phyloP scores from a whole-genome alignment of 2,113 vertebrate species.

The Rhinopomastus cyanomelas region DNA sequence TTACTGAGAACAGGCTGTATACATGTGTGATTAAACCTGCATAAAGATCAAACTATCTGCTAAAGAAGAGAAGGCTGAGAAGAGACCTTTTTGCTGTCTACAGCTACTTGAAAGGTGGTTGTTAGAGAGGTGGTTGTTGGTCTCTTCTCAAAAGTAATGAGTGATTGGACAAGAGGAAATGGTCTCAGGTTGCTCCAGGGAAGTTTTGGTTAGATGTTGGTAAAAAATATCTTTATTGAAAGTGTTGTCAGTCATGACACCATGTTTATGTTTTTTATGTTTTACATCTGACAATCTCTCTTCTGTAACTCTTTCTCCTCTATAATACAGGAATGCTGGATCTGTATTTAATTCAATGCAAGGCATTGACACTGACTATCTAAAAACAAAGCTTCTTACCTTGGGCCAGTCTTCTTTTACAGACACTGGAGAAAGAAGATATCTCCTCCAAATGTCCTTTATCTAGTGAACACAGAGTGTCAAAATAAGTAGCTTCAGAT shows the following conservation, averaged over 20 bases:
- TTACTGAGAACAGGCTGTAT: not conserved
- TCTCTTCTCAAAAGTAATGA: no score
- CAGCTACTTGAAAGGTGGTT: no score
- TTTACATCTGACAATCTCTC: not conserved
- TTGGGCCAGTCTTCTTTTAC: not conserved
- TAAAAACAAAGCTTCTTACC: not conserved
- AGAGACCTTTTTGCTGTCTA: no score
- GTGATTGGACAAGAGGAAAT: no score
- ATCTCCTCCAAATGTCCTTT: not conserved
- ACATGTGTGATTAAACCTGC: not conserved
- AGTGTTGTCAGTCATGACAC: not conserved
- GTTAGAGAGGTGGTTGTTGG: no score
- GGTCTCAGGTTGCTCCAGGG: no score
- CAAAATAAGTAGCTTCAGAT: not conserved
- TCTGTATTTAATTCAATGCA: not conserved
- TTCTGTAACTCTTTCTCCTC: not conserved
- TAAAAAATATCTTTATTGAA: no score
- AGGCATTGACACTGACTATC: not conserved
- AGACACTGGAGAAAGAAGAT: not conserved
- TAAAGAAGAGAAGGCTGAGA: no score
- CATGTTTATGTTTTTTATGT: not conserved
- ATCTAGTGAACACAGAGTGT: not conserved
- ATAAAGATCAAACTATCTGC: not conserved
- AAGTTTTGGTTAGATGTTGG: no score
- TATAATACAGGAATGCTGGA: not conserved